Conservation (phyloP, 2,888 invertebrate genomes). For the Salticus scenicus region DNA sequence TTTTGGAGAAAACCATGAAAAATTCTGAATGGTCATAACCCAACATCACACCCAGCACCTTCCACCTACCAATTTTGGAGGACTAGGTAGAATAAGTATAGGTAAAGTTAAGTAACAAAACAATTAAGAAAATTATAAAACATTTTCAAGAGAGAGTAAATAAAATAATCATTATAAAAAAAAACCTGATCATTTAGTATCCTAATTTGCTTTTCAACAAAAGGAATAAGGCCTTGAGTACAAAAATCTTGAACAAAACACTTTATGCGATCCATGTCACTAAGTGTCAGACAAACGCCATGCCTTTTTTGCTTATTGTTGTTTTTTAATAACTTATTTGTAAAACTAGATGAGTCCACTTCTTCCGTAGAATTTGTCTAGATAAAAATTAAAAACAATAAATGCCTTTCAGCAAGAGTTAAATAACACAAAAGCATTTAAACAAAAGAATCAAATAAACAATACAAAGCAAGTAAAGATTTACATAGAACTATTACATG, state of each 20-base stretch:
- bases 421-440: slow-evolving; percentile 16
- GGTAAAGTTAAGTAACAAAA: too few species aligned
- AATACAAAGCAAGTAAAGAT: background rate
- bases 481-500: too few species aligned
- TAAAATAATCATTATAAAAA: too few species aligned
- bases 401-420: too few species aligned
- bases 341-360: slow-evolving; percentile 23
- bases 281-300: slow-evolving; percentile 82
- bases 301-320: slow-evolving; percentile 72
- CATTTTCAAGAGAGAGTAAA: too few species aligned
- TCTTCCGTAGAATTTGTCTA: slow-evolving; percentile 40
- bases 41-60: too few species aligned
- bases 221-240: slow-evolving; percentile 89
- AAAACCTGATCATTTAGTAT: slow-evolving; percentile 84
- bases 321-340: slow-evolving; percentile 40
- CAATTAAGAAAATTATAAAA: too few species aligned
- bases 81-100: too few species aligned
- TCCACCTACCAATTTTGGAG: too few species aligned
- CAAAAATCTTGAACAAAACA: slow-evolving; percentile 91
- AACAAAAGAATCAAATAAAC: background rate
- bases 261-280: slow-evolving; percentile 89
- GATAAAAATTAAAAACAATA: too few species aligned
- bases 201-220: slow-evolving; percentile 91
- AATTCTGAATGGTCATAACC: too few species aligned
- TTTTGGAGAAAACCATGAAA: too few species aligned